Base-by-base conservation (phyloP, 2,888 invertebrate genomes). In the Ophioninae sp. region DNA sequence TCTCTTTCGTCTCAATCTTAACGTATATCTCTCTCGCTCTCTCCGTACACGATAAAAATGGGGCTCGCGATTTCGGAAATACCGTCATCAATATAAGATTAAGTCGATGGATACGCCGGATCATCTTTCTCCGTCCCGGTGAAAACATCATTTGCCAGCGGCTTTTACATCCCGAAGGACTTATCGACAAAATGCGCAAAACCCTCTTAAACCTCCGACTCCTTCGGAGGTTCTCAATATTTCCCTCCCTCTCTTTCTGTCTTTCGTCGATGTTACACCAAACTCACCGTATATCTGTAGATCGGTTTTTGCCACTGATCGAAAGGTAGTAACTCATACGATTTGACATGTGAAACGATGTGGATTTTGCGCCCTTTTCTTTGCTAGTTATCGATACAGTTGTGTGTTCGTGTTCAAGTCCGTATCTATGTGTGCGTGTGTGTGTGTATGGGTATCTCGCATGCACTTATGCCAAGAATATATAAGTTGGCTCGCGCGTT, bases 401-500 rank as follows among this genome's bases (percentile, higher is more conserved):
- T 41, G 9, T 41, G 9, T 41, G 30, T 67, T 44, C 9, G n/a
- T n/a, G n/a, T n/a, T n/a, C n/a, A n/a, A n/a, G n/a, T n/a, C n/a
- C n/a, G 5, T 44, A 22, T 23, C 10, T 7, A 22, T 51, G 10
- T 51, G 41, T 41, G 17, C 23, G 5, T 41, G 10, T 44, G 13
- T 13, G 64, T 10, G 59, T 44, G 37, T 39, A 51, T 56, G 44
- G 68, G 22, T 68, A 41, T 75, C 80, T 75, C 44, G 30, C 30
- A 30, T 67, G 80, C 76, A 80, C 76, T 76, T 83, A 83, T 73
- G 80, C 64, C 56, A 67, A n/a, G 63, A 77, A 81, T 77, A 77
- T 20, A 79, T 51, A 51, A 74, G 82, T 76, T 71, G 85, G 74
- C 73, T 87, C 86, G 88, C 88, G 90, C 89, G 89, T 91, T 91